phyloP scores from a whole-genome alignment of 2,888 invertebrate species.

The Syrista parreyssii region DNA sequence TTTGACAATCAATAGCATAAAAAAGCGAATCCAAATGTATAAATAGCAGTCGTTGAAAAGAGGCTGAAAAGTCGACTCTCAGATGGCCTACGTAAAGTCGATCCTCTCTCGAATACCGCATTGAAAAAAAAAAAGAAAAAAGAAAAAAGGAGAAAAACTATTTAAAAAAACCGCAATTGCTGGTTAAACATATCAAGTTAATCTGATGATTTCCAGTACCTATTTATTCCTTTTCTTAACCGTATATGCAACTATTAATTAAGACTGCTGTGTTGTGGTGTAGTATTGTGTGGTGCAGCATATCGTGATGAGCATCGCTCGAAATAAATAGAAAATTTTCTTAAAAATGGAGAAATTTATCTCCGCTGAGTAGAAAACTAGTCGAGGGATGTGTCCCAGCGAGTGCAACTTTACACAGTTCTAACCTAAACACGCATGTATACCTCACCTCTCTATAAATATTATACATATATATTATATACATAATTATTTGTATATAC shows the following conservation, averaged over 20 bases:
- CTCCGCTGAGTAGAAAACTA: background rate
- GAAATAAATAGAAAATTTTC: background rate
- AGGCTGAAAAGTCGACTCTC: background rate
- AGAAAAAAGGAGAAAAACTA: background rate
- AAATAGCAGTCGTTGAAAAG: background rate
- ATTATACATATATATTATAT: background rate
- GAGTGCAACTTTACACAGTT: background rate
- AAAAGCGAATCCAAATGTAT: background rate
- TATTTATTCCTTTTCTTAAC: background rate
- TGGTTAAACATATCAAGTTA: constrained; percentile 8
- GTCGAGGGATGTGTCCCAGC: background rate
- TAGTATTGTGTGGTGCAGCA: background rate
- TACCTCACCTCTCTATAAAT: constrained; percentile 7
- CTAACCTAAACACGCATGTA: background rate
- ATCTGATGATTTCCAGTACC: background rate
- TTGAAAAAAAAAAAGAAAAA: background rate
- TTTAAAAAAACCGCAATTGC: background rate
- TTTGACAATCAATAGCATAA: constrained; percentile 33
- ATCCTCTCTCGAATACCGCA: background rate
- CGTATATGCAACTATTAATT: constrained; percentile 9
- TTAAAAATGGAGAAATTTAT: background rate
- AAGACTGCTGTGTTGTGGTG: background rate
- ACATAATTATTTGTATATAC: constrained; percentile 8
- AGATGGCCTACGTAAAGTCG: background rate
- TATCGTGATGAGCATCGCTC: background rate